Conservation (phyloP, 2,797 vertebrate genomes). For the Acrocephalus scirpaceus region DNA sequence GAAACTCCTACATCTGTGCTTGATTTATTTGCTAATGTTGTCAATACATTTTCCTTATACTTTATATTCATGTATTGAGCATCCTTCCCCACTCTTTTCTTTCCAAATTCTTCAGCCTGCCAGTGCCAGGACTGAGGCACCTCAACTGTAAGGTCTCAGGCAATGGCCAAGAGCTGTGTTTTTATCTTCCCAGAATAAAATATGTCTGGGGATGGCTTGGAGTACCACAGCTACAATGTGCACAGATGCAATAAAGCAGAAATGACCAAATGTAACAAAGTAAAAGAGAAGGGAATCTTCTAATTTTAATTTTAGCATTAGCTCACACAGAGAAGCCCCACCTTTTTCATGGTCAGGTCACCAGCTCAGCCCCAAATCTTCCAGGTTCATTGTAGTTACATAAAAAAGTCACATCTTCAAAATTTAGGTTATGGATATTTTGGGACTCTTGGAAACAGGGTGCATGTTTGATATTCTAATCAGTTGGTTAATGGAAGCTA, state of each 20-base stretch:
- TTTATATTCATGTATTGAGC: neutral
- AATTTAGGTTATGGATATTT: neutral
- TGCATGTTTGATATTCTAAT: slow-evolving; percentile 51
- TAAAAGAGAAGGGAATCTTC: neutral
- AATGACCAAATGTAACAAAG: neutral
- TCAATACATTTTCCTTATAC: neutral
- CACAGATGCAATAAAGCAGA: neutral
- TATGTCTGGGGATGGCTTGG: neutral
- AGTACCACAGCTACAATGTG: neutral
- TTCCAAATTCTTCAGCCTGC: neutral
- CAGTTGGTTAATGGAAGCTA: neutral
- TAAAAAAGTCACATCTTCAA: neutral
- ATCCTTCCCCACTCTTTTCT: neutral
- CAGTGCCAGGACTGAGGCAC: neutral
- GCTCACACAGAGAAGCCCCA: neutral
- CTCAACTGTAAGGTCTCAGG: neutral
- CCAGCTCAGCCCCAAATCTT: neutral
- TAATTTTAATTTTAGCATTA: neutral
- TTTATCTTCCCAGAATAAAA: neutral
- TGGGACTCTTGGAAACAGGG: neutral
- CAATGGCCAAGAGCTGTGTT: neutral
- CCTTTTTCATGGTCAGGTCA: neutral
- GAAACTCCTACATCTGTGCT: neutral
- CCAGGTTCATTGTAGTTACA: neutral
- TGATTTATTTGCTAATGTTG: neutral